Evolutionary conservation across 2,797 vertebrate genomes (phyloP), one percentile per base, ranked within the genome.

Genomic region (Galaxias olidus): DNA sequence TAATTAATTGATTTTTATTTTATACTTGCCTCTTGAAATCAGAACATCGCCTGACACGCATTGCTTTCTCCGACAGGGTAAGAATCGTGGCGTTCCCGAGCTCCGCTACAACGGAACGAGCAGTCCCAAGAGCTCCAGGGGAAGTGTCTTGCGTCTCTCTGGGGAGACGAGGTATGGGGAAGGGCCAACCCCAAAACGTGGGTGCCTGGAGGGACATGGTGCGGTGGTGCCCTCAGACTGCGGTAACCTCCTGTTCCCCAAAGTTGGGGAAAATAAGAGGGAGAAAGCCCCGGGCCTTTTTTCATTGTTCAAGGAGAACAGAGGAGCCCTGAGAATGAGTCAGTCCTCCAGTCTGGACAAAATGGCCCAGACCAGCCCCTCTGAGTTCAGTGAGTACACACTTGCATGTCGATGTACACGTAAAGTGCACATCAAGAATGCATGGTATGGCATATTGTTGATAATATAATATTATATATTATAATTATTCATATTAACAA

Each of bases 311-410:
- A 42, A 15, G 55, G 57, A 73, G 12, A 11, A 57, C 4, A 11
- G 17, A 17, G n/a, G 48, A 18, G 12, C 12, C 40, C 58, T 17
- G 0, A 60, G 40, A 14, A n/a, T 0, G 52, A 68, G 70, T 42
- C 20, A 17, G 0, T 70, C 45, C 0, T 44, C 64, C 0, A 41
- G 44, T 46, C 65, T 68, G 42, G 76, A 82, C 20, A 63, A 14
- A 11, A 7, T 15, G 14, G 45, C 58, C 55, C 42, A 64, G 14
- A 19, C 17, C 40, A 57, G 57, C 15, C 30, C 72, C 1, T 14
- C 68, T 71, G 90, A 90, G 64, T 85, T 84, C 20, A 93, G 92
- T 93, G 75, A 91, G 91, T 86, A 68, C 59, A 15, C 44, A 30
- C n/a, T 10, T 53, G 7, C 10, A 9, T 43, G 30, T 47, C 19